Evolutionary conservation across 37 sponge, comb jelly and placozoan genomes (phyloP).

Genomic region (Lycopodina hypogea): DNA sequence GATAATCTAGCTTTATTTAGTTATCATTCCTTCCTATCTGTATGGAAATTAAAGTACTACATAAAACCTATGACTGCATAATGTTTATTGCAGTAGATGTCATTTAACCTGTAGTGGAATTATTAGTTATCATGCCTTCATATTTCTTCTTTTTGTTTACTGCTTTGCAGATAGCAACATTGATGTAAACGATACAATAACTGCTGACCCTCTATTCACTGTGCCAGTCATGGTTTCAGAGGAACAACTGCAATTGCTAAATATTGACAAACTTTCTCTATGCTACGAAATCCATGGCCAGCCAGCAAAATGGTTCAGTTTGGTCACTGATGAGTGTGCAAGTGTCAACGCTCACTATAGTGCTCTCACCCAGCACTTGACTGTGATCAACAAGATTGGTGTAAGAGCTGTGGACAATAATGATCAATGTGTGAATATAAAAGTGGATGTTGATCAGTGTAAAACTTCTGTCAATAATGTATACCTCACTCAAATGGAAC

Average conservation of each 20-base stretch:
- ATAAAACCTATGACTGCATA: too few relatives aligned
- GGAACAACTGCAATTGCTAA: slow-evolving; percentile 5
- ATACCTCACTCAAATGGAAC: not conserved
- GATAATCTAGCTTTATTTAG: too few relatives aligned
- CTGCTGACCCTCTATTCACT: slow-evolving; percentile 50
- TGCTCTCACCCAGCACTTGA: not conserved
- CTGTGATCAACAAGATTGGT: slow-evolving; percentile 51
- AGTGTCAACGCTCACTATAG: slow-evolving; percentile 42
- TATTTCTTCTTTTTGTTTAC: not conserved
- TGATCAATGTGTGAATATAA: slow-evolving; percentile 25
- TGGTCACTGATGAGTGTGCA: slow-evolving; percentile 50
- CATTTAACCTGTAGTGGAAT: too few relatives aligned
- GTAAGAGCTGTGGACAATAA: slow-evolving; percentile 45
- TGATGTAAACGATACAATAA: slow-evolving; percentile 39
- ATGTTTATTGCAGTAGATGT: too few relatives aligned
- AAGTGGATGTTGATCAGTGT: slow-evolving; percentile 33
- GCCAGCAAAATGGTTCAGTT: slow-evolving; percentile 10
- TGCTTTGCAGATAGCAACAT: not conserved
- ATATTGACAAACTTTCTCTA: not conserved
- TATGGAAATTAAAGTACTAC: too few relatives aligned
- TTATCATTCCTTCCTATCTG: too few relatives aligned
- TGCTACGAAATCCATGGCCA: slow-evolving; percentile 53
- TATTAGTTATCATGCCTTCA: too few relatives aligned
- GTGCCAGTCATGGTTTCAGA: slow-evolving; percentile 24
- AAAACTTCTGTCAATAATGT: slow-evolving; percentile 12